Evolutionary conservation across 1,140 invertebrate species (phyloP).

Genomic region (Aleiodes sp.): DNA sequence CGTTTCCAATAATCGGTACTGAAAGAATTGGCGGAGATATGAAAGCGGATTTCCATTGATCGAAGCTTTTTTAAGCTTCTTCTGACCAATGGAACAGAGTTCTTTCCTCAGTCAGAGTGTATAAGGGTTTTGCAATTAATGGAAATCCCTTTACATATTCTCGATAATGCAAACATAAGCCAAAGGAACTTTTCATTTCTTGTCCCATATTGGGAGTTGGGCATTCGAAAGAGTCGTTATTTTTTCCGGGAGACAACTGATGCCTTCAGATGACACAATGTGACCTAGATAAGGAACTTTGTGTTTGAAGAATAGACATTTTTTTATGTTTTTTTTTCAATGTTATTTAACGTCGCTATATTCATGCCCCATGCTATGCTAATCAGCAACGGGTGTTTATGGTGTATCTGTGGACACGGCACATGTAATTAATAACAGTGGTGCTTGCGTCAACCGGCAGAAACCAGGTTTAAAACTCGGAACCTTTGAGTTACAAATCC

Average conservation of each 20-base stretch:
- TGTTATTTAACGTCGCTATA: no score
- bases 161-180: conserved; percentile 27
- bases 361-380: no score
- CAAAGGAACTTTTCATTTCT: neutral
- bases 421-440: no score
- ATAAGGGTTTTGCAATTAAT: neutral
- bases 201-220: neutral
- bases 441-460: no score
- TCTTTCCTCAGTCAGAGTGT: neutral
- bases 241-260: conserved; percentile 31
- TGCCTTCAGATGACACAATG: conserved; percentile 36
- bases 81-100: neutral
- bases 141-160: conserved; percentile 32
- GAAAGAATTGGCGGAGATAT: neutral
- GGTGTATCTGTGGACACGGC: no score
- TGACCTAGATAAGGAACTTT: conserved; percentile 45
- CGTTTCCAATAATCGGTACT: neutral
- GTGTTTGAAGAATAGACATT: conserved; percentile 39
- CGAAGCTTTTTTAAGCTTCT: neutral
- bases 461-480: no score
- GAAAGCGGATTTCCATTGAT: neutral
- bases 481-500: no score
- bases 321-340: no score
- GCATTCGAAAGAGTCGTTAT: conserved; percentile 15
- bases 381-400: no score